Evolutionary conservation across 2,797 vertebrate species (phyloP).

Genomic region (Momotus momota): DNA sequence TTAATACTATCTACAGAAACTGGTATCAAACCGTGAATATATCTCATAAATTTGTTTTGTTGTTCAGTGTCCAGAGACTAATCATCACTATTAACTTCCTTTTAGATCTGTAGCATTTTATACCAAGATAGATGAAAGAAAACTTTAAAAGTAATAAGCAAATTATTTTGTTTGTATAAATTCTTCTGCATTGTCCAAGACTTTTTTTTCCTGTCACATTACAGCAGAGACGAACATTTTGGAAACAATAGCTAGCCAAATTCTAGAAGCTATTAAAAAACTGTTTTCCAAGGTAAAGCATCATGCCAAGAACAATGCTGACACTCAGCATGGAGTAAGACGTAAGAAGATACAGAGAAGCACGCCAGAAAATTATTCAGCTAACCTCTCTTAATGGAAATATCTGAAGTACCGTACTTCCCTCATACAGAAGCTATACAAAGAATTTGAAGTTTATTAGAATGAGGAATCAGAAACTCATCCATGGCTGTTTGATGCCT

Average conservation of each 20-base stretch:
- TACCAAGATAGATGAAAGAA: not conserved
- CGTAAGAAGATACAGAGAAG: conserved; percentile 61
- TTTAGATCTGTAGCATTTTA: not conserved
- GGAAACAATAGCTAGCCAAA: conserved; percentile 56
- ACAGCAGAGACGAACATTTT: conserved; percentile 41
- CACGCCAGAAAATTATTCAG: conserved; percentile 60
- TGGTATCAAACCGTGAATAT: not conserved
- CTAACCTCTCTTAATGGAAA: conserved; percentile 60
- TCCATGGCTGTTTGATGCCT: conserved; percentile 29
- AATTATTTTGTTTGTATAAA: not conserved
- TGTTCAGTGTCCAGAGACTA: not conserved
- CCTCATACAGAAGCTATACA: conserved; percentile 26
- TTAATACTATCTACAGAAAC: not conserved
- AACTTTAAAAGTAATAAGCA: not conserved
- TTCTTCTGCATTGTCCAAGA: not conserved
- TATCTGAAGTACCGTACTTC: conserved; percentile 42
- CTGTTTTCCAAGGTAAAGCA: conserved; percentile 33
- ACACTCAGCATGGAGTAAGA: conserved; percentile 40
- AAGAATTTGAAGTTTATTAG: conserved; percentile 45
- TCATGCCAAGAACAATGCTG: conserved; percentile 57
- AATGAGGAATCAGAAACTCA: conserved; percentile 60
- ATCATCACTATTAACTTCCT: not conserved
- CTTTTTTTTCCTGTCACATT: not conserved
- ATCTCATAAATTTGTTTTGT: not conserved
- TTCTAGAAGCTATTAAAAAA: conserved; percentile 13